Evolutionary conservation across 1,140 invertebrate genomes (phyloP).

Genomic region (Apis florea): DNA sequence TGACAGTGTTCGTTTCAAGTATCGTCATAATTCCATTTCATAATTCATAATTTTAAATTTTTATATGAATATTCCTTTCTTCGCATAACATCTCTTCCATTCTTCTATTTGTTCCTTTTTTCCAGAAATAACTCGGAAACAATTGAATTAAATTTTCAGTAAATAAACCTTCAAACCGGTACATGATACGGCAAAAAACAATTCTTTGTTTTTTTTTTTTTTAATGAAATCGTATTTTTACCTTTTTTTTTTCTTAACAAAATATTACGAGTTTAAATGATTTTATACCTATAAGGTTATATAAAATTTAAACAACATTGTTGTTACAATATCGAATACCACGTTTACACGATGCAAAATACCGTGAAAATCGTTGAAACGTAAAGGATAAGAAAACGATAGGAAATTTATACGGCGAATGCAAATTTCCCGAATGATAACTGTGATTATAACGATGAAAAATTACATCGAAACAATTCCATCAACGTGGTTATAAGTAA

Average conservation of each 20-base stretch:
- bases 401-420: neutral
- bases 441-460: neutral
- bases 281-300: too few relatives aligned
- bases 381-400: too few relatives aligned
- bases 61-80: neutral
- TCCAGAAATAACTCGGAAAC: too few relatives aligned
- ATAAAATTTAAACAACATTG: neutral
- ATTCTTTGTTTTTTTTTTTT: too few relatives aligned
- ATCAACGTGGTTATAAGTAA: neutral
- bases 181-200: too few relatives aligned
- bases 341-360: neutral
- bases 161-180: too few relatives aligned
- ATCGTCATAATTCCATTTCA: neutral
- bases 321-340: neutral
- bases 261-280: too few relatives aligned
- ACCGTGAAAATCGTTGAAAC: neutral
- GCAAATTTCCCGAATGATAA: conserved; percentile 13
- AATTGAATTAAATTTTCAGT: too few relatives aligned
- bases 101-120: neutral
- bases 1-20: neutral
- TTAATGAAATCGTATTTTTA: too few relatives aligned
- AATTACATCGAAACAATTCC: conserved; percentile 13
- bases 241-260: too few relatives aligned
- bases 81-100: neutral
- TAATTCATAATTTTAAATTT: neutral